phyloP scores from a whole-genome alignment of 2,113 vertebrate species.

The Passer montanus region DNA sequence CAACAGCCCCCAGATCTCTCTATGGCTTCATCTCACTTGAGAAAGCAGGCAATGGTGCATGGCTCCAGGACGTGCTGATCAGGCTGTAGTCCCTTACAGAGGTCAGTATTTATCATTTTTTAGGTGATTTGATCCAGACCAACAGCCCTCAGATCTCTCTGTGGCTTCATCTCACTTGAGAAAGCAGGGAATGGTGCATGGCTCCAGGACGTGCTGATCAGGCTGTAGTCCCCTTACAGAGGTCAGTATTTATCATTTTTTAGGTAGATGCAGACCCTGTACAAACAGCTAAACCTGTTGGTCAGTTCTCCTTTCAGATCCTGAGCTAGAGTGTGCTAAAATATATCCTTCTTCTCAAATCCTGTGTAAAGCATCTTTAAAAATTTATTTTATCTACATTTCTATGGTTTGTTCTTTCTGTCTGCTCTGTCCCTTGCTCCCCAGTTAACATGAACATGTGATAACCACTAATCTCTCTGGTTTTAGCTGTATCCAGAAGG shows the following conservation, averaged over 20 bases:
- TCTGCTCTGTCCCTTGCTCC: background rate
- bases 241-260: background rate
- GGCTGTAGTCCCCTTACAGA: background rate
- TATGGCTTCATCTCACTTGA: background rate
- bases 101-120: background rate
- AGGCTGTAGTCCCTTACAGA: no score
- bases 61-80: background rate
- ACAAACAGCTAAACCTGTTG: background rate
- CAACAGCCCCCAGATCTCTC: background rate
- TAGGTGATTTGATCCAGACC: background rate
- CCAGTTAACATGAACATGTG: background rate
- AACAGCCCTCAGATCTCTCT: background rate
- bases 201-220: background rate
- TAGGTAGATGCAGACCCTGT: background rate
- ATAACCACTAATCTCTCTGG: background rate
- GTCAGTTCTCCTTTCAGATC: background rate
- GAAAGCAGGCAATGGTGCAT: background rate
- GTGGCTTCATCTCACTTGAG: background rate
- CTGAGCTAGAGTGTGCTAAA: background rate
- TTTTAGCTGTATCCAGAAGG: background rate
- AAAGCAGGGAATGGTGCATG: background rate
- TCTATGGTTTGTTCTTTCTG: background rate
- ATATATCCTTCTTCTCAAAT: background rate
- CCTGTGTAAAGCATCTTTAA: rapidly evolving
- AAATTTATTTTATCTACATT: background rate